Conservation (phyloP, 2,113 vertebrate genomes). For the Apaloderma vittatum region DNA sequence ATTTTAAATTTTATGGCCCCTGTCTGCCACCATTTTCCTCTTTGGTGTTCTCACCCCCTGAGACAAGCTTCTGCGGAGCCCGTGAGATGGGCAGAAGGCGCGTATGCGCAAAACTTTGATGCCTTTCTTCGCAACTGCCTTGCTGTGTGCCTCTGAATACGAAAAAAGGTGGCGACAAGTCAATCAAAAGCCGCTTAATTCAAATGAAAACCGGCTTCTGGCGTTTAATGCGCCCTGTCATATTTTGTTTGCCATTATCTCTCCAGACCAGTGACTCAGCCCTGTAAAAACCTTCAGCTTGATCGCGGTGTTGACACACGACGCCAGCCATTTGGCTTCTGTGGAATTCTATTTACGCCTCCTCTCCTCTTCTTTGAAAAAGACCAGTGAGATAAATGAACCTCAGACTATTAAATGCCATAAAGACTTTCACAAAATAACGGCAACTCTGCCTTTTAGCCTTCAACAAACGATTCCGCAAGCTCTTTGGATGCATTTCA, state of each 20-base stretch:
- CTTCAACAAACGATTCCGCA: neutral
- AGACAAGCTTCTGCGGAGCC: neutral
- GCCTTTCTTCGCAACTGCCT: neutral
- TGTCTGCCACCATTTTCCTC: neutral
- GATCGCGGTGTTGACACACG: slow-evolving; percentile 12
- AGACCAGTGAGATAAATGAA: neutral
- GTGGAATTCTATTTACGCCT: neutral
- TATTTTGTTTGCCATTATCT: slow-evolving; percentile 58
- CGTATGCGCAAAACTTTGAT: neutral
- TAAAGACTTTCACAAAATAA: neutral
- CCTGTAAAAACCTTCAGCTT: slow-evolving; percentile 1
- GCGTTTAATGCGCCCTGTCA: slow-evolving; percentile 8
- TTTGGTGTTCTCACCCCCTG: accelerated
- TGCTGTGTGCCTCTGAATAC: neutral
- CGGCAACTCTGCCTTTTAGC: neutral
- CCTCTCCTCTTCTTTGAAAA: neutral
- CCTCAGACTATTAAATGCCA: neutral
- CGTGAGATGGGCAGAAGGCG: neutral
- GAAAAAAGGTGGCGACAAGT: slow-evolving; percentile 20
- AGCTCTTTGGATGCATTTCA: neutral
- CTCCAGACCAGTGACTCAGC: slow-evolving; percentile 45
- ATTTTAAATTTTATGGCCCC: neutral
- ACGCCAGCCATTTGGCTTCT: neutral
- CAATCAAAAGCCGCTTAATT: slow-evolving; percentile 49
- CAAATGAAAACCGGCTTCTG: slow-evolving; percentile 19